Evolutionary conservation across 1,140 invertebrate genomes (phyloP), one percentile per base, ranked within the genome.

Genomic region (Brachystomella parvula): DNA sequence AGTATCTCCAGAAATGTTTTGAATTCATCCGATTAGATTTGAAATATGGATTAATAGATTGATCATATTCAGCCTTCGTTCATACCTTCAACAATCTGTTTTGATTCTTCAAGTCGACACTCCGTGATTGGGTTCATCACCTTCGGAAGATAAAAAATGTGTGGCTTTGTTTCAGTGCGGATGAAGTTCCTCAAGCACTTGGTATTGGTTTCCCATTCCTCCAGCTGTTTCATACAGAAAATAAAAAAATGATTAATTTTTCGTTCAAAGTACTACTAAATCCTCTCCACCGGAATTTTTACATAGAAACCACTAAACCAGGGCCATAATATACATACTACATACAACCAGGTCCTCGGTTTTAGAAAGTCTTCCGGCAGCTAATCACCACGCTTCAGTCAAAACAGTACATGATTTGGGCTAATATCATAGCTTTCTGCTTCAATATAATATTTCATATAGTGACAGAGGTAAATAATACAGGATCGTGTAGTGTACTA

Each of bases 131-230:
- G 76, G 71, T 80, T 83, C 72, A 83, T 84, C 71, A 83, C 83
- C 76, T 88, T 89, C 9, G 94, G 94, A 73, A 90, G 75, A 81
- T 88, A 98, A 79, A 90, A 95, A 63, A 98, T 83, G 56, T 85
- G 82, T 30, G 94, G 94, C 75, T 90, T 89, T 1, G 88, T 80
- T 77, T 88, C 89, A 0, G 94, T 96, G 76, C 87, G 83, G 72
- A 98, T 95, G 75, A 92, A 96, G 76, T 89, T 86, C 26, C 84
- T 81, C 28, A 94, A 81, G 33, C 85, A 84, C 70, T 84, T 83
- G 64, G 92, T 89, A 49, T 87, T 85, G 15, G 82, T 81, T 76
- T 94, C 92, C 89, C 93, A 96, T 63, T 85, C 83, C 72, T 94
- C 87, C 77, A 83, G 79, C 83, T 86, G 71, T 26, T 77, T 77